Evolutionary conservation across 2,888 invertebrate genomes (phyloP), one percentile per base, ranked within the genome.

Genomic region (Caenorhabditis macrosperma): DNA sequence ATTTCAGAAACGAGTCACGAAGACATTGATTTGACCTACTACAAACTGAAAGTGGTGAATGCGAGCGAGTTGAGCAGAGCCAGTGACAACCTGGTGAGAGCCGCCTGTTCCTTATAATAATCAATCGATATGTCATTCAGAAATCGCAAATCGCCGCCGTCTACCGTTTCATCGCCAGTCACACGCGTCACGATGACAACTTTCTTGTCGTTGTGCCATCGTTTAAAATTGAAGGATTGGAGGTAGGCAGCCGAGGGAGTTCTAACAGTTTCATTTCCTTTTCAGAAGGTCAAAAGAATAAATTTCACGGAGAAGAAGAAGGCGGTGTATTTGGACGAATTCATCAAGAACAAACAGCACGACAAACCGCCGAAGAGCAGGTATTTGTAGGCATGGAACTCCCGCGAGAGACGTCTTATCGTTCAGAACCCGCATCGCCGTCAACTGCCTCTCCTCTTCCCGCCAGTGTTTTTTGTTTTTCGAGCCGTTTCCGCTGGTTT

Each of bases 251-350:
- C n/a, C n/a, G n/a, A n/a, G n/a, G n/a, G n/a, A n/a, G n/a, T n/a
- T n/a, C n/a, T n/a, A n/a, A n/a, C n/a, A n/a, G n/a, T n/a, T n/a
- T n/a, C n/a, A n/a, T 33, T 30, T 38, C 7, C 24, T 26, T 33
- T 75, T 26, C 67, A 76, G 76, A 61, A 33, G 7, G 24, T 22
- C n/a, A 79, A 68, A 48, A 15, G 74, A 46, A 88, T 89, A 10
- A 89, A 89, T 54, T 89, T 89, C 50, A 67, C 86, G 69, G 88
- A 90, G 55, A 85, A 83, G 20, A 82, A 82, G 60, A 59, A 63
- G n/a, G 77, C 83, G 20, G 87, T 86, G 17, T 90, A 86, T 72
- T 75, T 89, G 66, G 89, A 89, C 60, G 88, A 86, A 57, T 90
- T 84, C 64, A 90, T 89, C 59, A 82, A 83, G 35, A 85, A 87